Evolutionary conservation across 2,888 invertebrate species (phyloP), one percentile per base, ranked within the genome.

Genomic region (Pammene aurita): DNA sequence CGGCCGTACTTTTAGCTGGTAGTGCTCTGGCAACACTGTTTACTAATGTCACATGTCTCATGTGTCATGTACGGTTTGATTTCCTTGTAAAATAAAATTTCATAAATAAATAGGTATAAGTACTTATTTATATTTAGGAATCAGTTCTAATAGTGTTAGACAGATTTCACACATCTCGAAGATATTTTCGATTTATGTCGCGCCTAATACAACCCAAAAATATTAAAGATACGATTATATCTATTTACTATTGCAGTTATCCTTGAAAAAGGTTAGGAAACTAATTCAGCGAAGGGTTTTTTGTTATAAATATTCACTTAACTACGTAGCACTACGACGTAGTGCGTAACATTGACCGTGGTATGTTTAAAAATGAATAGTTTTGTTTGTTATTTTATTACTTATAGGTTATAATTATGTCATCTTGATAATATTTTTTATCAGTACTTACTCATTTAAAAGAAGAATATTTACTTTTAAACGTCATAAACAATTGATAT

Each of bases 381-480:
- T 41, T 34, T 2, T 2, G 44, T 44, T 42, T 34, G 44, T 58
- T 58, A 18, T 44, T 44, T 11, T 42, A 42, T 52, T 26, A n/a
- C n/a, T 58, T 26, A 34, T 58, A 58, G 58, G 58, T 58, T 58
- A 46, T 44, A 44, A 58, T 58, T 58, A 58, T 58, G 58, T 58
- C 58, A 58, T 58, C 26, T 44, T 44, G 5, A 44, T n/a, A n/a
- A n/a, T 57, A 44, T 26, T 7, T 58, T 34, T 6, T 7, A 18
- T 50, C 9, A 13, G 26, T 13, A 13, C 52, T 13, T 52, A 54
- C 13, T 34, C 5, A 10, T 18, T 34, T 13, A 5, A 16, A 2
- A 1, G 14, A 16, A 14, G 9, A 16, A 48, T 46, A 46, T 14
- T 0, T 14, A 14, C 46, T 46, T 7, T 46, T 14, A 46, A 14